A percentile compares a stretch with the other conserved stretches of the same genome.
phyloP scores from a whole-genome alignment of 2,888 invertebrate genomes.

The Spisula solida region DNA sequence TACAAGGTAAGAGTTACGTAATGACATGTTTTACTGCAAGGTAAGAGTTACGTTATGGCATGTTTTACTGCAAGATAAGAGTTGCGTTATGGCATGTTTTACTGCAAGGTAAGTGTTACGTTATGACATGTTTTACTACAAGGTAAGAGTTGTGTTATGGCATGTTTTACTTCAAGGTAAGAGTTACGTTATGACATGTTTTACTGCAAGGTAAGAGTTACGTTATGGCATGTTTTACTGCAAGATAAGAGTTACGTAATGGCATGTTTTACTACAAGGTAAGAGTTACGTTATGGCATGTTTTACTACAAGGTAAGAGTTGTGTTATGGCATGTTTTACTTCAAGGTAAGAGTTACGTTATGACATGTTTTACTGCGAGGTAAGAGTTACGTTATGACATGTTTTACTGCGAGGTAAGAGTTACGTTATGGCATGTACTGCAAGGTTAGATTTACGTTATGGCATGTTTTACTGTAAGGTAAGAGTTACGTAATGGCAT shows the following conservation, averaged over 20 bases:
- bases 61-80: constrained; percentile 89
- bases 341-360: constrained; percentile 89
- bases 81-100: constrained; percentile 91
- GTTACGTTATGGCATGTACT: constrained; percentile 91
- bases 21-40: constrained; percentile 90
- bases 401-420: constrained; percentile 89
- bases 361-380: constrained; percentile 90
- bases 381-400: constrained; percentile 91
- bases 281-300: constrained; percentile 91
- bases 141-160: constrained; percentile 91
- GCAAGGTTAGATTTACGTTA: constrained; percentile 89
- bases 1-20: constrained; percentile 89
- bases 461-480: constrained; percentile 90
- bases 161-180: constrained; percentile 89
- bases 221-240: constrained; percentile 90
- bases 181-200: constrained; percentile 91
- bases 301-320: constrained; percentile 88
- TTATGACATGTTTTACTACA: constrained; percentile 90
- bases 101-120: constrained; percentile 90
- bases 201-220: constrained; percentile 89
- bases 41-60: constrained; percentile 91
- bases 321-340: constrained; percentile 91
- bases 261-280: constrained; percentile 90
- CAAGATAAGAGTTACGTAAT: constrained; percentile 89
- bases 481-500: constrained; percentile 91